These are phyloP conservation scores for Solenodon paradoxus DNA, from an alignment of 2,113 vertebrate genomes.

Conservation along the genomic window DNA sequence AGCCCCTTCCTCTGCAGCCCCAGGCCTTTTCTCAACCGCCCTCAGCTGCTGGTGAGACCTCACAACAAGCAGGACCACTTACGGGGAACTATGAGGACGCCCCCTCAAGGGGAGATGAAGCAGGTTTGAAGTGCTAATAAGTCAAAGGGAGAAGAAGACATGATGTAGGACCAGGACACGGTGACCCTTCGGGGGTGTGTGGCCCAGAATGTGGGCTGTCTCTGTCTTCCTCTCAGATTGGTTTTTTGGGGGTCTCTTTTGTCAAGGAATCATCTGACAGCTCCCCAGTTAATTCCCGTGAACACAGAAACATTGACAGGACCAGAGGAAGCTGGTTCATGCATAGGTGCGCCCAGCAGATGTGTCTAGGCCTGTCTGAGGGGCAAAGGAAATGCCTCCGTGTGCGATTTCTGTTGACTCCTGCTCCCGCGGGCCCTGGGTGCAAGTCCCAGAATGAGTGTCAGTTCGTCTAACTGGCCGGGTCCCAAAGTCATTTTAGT, in stretches of 20 bases:
- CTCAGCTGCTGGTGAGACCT: no score
- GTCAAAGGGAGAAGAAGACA: slow-evolving; percentile 21
- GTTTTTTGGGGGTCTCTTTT: not conserved
- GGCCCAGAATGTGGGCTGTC: not conserved
- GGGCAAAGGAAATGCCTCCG: not conserved
- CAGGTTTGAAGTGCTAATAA: not conserved
- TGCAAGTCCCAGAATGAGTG: not conserved
- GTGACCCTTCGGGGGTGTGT: not conserved
- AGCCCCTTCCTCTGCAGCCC: no score
- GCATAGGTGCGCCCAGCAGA: accelerated
- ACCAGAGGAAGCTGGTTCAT: not conserved
- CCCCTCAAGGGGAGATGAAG: slow-evolving; percentile 38
- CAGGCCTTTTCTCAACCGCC: no score
- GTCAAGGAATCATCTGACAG: not conserved
- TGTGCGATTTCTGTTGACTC: not conserved
- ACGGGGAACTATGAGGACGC: not conserved
- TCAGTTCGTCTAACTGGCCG: no score
- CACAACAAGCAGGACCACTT: not conserved
- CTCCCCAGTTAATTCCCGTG: not conserved
- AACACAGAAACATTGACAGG: not conserved
- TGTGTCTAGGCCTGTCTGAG: not conserved
- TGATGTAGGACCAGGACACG: not conserved
- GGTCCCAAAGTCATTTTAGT: not conserved
- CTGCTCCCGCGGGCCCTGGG: not conserved
- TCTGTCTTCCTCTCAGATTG: not conserved